These are phyloP conservation scores for Hepsetus odoe DNA, from an alignment of 2,113 vertebrate species.

Conservation along the genomic window DNA sequence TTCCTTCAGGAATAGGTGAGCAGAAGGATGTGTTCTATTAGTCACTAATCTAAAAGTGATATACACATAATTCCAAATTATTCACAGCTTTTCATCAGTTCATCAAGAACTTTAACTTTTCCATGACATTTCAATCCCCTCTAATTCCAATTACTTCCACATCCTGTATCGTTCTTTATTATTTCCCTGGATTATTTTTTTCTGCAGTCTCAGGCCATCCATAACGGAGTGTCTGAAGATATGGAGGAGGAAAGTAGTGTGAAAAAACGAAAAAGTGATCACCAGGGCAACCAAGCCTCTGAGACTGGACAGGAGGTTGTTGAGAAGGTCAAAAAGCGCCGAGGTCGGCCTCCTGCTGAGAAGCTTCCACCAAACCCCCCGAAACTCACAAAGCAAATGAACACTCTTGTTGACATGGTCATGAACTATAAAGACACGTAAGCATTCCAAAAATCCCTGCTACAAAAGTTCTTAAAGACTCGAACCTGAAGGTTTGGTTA, in stretches of 20 bases:
- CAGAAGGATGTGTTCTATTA: neutral
- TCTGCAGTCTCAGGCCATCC: conserved; percentile 78
- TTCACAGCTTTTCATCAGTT: neutral
- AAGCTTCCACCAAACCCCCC: conserved; percentile 96
- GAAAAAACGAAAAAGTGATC: conserved; percentile 92
- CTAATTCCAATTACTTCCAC: conserved; percentile 7
- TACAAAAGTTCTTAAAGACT: neutral
- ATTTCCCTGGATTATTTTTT: conserved; percentile 36
- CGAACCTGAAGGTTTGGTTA: neutral
- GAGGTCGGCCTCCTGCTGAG: conserved; percentile 94
- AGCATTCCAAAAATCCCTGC: conserved; percentile 39
- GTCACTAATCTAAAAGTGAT: neutral
- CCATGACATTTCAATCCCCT: neutral
- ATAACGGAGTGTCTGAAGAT: conserved; percentile 90
- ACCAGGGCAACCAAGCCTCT: conserved; percentile 84
- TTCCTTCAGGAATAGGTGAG: neutral
- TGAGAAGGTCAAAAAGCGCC: conserved; percentile 93
- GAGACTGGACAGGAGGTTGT: conserved; percentile 80
- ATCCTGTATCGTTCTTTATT: conserved; percentile 25
- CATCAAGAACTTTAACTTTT: neutral
- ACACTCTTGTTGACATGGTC: conserved; percentile 96
- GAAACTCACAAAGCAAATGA: conserved; percentile 94
- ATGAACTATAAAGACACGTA: conserved; percentile 98
- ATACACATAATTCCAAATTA: neutral
- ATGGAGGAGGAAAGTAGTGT: conserved; percentile 95